A percentile compares a stretch with the other conserved stretches of the same genome.
Evolutionary conservation across 2,797 vertebrate species (phyloP).

Genomic region (Trematomus bernacchii): DNA sequence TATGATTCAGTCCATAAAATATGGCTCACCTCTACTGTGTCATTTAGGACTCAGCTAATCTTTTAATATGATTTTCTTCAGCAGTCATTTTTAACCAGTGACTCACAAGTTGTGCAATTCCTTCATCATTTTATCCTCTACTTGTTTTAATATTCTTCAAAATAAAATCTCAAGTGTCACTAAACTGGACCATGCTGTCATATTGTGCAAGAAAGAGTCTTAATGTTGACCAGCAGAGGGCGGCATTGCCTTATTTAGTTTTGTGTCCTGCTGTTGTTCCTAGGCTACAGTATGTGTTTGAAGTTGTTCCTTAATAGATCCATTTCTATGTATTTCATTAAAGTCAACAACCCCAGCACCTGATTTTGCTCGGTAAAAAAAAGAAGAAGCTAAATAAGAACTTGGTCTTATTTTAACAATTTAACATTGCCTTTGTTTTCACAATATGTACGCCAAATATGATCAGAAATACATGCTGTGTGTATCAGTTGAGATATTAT

Average conservation of each 20-base stretch:
- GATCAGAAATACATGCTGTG: background rate
- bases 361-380: background rate
- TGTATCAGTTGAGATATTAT: background rate
- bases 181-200: background rate
- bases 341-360: background rate
- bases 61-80: background rate
- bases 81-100: background rate
- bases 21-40: background rate
- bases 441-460: constrained; percentile 5
- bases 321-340: background rate
- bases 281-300: background rate
- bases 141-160: background rate
- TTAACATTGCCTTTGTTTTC: background rate
- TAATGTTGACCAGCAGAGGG: constrained; percentile 46
- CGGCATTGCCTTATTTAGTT: constrained; percentile 28
- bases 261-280: background rate
- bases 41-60: background rate
- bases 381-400: background rate
- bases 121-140: background rate
- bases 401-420: constrained; percentile 9
- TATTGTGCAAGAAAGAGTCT: background rate
- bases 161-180: background rate
- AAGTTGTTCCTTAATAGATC: background rate
- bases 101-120: background rate
- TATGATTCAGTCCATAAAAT: background rate